Evolutionary conservation across 2,797 vertebrate genomes (phyloP), one percentile per base, ranked within the genome.

Genomic region (Scolopax bukidnonensis): DNA sequence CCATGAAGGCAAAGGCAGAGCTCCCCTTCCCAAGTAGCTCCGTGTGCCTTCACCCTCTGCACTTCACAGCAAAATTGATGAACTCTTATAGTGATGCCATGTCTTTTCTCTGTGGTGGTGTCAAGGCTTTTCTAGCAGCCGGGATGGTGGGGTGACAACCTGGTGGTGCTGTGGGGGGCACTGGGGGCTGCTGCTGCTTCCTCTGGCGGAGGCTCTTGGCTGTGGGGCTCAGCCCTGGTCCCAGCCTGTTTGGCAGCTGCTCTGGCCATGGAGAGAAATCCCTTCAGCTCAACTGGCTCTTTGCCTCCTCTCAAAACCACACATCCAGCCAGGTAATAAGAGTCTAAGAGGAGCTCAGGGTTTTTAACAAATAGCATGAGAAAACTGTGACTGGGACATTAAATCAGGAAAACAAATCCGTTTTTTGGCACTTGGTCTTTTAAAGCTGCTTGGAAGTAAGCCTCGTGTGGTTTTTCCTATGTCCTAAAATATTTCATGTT

Each of bases 171-270:
- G 28, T 0, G 4, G 23, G 17, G 4, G 12, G 74, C 27, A 27
- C 41, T 0, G 7, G 53, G 38, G 28, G 7, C 47, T 8, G 18
- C 30, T 3, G 0, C 36, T 30, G 9, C 6, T 11, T 54, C 33
- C 36, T 23, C 24, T 1, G 24, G n/a, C 1, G 16, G 27, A 27
- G 50, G 50, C 27, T 27, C 50, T 51, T 15, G 9, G 25, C 51
- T 4, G 51, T 30, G 28, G 51, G 2, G 45, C 73, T 25, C 11
- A 7, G 47, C 12, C 30, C n/a, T 21, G 1, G 3, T 24, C 61
- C n/a, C 4, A 5, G 20, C 27, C 21, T 10, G 27, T 12, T 38
- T 5, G 32, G 43, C 30, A 28, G 50, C 70, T 14, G 1, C 21
- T 28, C 19, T 23, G 57, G 28, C 33, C 9, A 1, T 2, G 10